phyloP scores from a whole-genome alignment of 2,888 invertebrate species.

The Drosophila stalkeri region DNA sequence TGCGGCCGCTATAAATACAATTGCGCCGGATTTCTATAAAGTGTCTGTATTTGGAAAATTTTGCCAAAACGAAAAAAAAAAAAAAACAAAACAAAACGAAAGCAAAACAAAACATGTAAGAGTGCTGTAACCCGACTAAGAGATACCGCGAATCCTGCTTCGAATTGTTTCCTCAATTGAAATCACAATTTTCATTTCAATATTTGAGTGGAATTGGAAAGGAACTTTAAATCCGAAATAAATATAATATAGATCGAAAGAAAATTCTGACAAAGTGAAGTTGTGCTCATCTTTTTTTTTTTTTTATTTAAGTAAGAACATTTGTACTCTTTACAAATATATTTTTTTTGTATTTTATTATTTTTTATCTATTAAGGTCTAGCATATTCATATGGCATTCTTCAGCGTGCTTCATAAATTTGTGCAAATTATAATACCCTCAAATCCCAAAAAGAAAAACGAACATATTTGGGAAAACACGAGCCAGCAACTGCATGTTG shows the following conservation, averaged over 20 bases:
- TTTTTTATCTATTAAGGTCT: background rate
- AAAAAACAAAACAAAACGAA: background rate
- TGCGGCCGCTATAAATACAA: constrained; percentile 57
- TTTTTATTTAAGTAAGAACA: background rate
- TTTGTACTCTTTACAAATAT: background rate
- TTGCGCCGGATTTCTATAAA: constrained; percentile 33
- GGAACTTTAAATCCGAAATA: too few relatives aligned
- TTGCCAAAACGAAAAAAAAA: background rate
- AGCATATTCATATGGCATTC: background rate
- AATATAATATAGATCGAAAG: too few relatives aligned
- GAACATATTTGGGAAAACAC: constrained; percentile 11
- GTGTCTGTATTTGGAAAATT: constrained; percentile 41
- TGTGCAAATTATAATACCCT: background rate
- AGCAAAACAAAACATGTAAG: constrained; percentile 12
- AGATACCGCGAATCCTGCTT: background rate
- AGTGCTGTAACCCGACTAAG: background rate
- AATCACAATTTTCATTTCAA: background rate
- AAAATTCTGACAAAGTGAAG: background rate
- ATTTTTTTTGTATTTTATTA: too few relatives aligned
- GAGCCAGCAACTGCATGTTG: constrained; percentile 28
- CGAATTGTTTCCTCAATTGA: background rate
- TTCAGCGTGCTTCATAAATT: background rate
- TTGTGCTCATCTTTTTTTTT: too few relatives aligned
- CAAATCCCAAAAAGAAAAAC: background rate
- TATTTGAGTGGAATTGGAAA: background rate